phyloP scores from a whole-genome alignment of 37 sponge, comb jelly and placozoan species.

The Axinella damicornis region DNA sequence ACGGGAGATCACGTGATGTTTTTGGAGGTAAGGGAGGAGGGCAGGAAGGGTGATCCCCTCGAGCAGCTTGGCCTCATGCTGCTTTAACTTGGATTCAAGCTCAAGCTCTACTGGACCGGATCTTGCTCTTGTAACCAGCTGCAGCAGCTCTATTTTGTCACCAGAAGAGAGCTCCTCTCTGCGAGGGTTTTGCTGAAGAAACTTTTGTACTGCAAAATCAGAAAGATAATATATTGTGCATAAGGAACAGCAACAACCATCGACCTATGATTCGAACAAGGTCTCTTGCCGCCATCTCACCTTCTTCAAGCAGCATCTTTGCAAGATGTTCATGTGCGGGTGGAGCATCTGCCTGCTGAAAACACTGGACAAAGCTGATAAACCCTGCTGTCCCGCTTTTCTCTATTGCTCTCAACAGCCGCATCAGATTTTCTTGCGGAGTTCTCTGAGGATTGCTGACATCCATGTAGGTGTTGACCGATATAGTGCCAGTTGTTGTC shows the following conservation, averaged over 20 bases:
- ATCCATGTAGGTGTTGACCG: constrained; percentile 26
- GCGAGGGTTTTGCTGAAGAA: constrained; percentile 27
- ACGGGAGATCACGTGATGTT: constrained; percentile 13
- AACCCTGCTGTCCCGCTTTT: constrained; percentile 46
- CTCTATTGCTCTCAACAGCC: constrained; percentile 29
- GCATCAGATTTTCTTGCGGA: constrained; percentile 16
- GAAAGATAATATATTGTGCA: background rate
- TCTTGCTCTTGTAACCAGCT: constrained; percentile 23
- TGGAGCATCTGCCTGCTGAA: constrained; percentile 3
- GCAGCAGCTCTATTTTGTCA: constrained; percentile 34
- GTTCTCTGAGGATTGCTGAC: constrained; percentile 18
- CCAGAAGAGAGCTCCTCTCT: constrained; percentile 1
- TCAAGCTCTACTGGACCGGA: background rate
- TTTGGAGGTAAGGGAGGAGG: constrained; percentile 20
- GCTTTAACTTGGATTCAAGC: constrained; percentile 1
- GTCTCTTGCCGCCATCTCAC: background rate
- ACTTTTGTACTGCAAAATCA: constrained; percentile 8
- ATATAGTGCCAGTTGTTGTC: background rate
- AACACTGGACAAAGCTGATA: constrained; percentile 28
- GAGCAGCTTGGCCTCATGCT: background rate
- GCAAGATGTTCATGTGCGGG: constrained; percentile 12
- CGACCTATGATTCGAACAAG: too few relatives aligned
- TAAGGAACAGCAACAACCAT: background rate
- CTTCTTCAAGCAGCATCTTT: constrained; percentile 8
- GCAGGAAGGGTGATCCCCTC: background rate